Evolutionary conservation across 37 sponge, comb jelly and placozoan genomes (phyloP), one percentile per base, ranked within the genome.

Genomic region (Geodia barretti): DNA sequence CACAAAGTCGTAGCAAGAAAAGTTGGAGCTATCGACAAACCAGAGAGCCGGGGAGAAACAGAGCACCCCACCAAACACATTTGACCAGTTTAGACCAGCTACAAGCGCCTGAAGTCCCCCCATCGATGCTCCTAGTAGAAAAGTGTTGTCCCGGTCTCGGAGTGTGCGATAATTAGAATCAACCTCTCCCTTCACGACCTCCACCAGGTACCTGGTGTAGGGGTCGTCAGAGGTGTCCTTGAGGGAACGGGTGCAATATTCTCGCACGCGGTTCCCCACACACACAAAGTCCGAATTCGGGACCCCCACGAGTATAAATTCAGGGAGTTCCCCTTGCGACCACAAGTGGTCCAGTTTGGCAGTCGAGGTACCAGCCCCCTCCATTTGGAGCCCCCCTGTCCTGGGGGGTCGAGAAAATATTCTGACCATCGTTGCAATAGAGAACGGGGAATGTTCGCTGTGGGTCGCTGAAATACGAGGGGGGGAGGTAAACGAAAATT

Each of bases 391-490:
- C 92, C 5, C 95, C 95, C 34, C 38, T 29, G 36, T 89, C 71
- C 20, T 40, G 90, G 21, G 94, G 94, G 3, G 95, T 94, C 0
- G 96, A 96, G 63, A 96, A 92, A 19, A 96, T 32, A 73, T 90
- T 92, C 67, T 96, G 94, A 1, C 96, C 96, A 70, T 96, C 96
- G 61, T 86, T 78, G 3, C 83, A 91, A 74, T 96, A 96, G 38
- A 96, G 61, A 0, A 96, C 96, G 1, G 96, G 96, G 62, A 78
- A 96, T 3, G 61, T 31, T 4, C 66, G 34, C 1, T 31, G 41
- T 2, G 24, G 9, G 31, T 87, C 54, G 0, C 19, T 30, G 35
- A 1, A 47, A 60, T 96, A 96, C n/a, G 82, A 81, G 1, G 88
- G 88, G 0, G 96, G 96, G 30, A 93, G 77, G 68, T 96, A 96